Percentiles rank a stretch among this genome's conserved stretches.
Conservation (phyloP, 1,140 invertebrate genomes). For the Papilio polyxenes region DNA sequence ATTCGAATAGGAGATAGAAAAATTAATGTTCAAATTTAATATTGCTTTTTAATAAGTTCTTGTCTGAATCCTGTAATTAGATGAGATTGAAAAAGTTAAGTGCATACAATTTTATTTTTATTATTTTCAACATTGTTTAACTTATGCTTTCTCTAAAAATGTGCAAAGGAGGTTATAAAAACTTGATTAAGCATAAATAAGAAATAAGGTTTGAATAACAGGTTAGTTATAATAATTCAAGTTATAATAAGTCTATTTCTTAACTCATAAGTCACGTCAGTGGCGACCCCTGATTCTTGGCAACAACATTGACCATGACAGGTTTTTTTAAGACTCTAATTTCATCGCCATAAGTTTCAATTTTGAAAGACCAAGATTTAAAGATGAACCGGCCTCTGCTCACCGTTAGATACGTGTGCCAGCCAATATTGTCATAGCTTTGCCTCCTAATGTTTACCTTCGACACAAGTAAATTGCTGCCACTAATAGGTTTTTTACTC, state of each 20-base stretch:
- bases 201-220: constrained; percentile 24
- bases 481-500: constrained; percentile 37
- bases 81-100: no score
- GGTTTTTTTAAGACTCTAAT: constrained; percentile 45
- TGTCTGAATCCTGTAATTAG: neutral
- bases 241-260: constrained; percentile 54
- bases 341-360: constrained; percentile 33
- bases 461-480: constrained; percentile 28
- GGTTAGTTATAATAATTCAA: constrained; percentile 46
- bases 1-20: neutral
- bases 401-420: constrained; percentile 67
- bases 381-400: constrained; percentile 56
- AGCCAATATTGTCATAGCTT: constrained; percentile 58
- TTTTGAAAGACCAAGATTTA: constrained; percentile 39
- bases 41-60: neutral
- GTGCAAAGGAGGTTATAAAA: neutral
- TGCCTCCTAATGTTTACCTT: constrained; percentile 37
- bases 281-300: constrained; percentile 59
- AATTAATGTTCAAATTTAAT: neutral
- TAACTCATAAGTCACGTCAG: constrained; percentile 62
- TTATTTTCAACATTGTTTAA: no score
- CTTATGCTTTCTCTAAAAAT: neutral
- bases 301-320: constrained; percentile 47
- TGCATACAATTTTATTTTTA: no score
- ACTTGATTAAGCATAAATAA: neutral